phyloP scores from a whole-genome alignment of 2,888 invertebrate species.

The Eupithecia exiguata region DNA sequence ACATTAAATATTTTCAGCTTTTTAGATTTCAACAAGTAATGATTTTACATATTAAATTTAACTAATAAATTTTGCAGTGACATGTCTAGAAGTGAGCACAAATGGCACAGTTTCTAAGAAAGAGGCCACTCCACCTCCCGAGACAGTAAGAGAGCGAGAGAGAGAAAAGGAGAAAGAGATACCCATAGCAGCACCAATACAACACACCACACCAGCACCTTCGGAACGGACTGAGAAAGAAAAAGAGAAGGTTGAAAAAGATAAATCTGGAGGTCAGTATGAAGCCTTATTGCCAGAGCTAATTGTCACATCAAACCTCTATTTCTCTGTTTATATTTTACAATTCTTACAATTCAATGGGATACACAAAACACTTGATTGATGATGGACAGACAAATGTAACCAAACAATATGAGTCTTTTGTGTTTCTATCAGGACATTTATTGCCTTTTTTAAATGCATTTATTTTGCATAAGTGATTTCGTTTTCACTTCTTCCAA shows the following conservation, averaged over 20 bases:
- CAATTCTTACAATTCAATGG: background rate
- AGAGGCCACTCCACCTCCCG: slow-evolving; percentile 64
- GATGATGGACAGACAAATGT: too few relatives aligned
- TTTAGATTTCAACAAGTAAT: background rate
- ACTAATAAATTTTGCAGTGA: slow-evolving; percentile 57
- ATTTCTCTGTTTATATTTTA: background rate
- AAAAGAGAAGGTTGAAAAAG: slow-evolving; percentile 76
- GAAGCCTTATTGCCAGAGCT: background rate
- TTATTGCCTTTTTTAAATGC: too few relatives aligned
- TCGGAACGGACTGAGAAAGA: slow-evolving; percentile 75
- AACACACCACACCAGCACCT: slow-evolving; percentile 56
- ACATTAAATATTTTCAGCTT: background rate
- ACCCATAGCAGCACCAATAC: slow-evolving; percentile 51
- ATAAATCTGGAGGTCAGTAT: slow-evolving; percentile 72
- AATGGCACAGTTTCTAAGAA: slow-evolving; percentile 73
- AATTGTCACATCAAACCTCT: background rate
- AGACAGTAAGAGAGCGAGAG: slow-evolving; percentile 51
- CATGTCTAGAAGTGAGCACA: slow-evolving; percentile 77
- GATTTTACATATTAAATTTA: background rate
- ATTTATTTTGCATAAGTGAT: too few relatives aligned
- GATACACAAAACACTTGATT: background rate
- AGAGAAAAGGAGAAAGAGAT: slow-evolving; percentile 63
- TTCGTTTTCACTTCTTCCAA: too few relatives aligned
- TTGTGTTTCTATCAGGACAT: too few relatives aligned
- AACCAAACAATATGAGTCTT: too few relatives aligned